Evolutionary conservation across 2,113 vertebrate genomes (phyloP), one percentile per base, ranked within the genome.

Genomic region (Oreochromis spilurus): DNA sequence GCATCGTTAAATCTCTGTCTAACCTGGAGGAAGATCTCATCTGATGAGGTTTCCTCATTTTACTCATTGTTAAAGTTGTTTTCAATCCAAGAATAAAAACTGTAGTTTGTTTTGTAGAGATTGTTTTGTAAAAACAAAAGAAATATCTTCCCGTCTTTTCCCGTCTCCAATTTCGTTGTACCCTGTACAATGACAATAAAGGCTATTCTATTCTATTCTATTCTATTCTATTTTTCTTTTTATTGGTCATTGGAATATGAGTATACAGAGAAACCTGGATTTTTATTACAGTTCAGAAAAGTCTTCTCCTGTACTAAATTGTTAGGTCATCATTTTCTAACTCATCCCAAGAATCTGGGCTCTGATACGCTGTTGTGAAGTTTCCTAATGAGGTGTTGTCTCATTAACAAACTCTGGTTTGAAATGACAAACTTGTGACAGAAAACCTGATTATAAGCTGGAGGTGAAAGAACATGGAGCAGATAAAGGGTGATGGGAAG

Each of bases 281-380:
- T 77, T 45, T n/a, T 77, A 0, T 52, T 31, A 31, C 26, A 77
- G 2, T 0, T 50, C 45, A 19, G 26, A 31, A 50, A 65, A 5
- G 26, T 19, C 17, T 31, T 52, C 45, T 77, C 26, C 17, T 0
- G 2, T n/a, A 12, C 21, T 75, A 1, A 77, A 50, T 0, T 19
- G 6, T 77, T 26, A 3, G 43, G 70, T 8, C 43, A 31, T 4
- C 17, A 19, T 62, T 53, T 53, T 53, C 8, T 21, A 53, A n/a
- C 8, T 62, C 17, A 36, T 36, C 29, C 16, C 14, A 19, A 11
- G 16, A n/a, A 36, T 36, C 9, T 65, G 60, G 34, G 1, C 70
- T 77, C 43, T 50, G 1, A 50, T 19, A 34, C 0, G 8, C 2
- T 50, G 26, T n/a, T 1, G 43, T 50, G 40, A 50, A 50, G 9